These are phyloP conservation scores for Bombycilla garrulus DNA, from an alignment of 2,113 vertebrate genomes.

Conservation along the genomic window DNA sequence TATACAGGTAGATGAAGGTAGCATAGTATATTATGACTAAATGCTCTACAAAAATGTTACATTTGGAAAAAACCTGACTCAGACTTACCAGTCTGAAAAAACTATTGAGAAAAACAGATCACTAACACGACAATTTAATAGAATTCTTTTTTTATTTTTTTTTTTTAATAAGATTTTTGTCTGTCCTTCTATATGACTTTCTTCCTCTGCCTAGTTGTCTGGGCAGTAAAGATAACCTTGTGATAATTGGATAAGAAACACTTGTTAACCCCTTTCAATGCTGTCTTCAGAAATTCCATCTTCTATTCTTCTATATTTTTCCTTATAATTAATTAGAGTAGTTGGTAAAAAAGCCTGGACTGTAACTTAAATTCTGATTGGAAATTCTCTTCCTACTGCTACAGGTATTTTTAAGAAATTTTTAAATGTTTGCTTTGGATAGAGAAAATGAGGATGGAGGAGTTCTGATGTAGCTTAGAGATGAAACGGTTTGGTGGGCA, in stretches of 20 bases:
- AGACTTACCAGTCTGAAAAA: not conserved
- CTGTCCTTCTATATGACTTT: not conserved
- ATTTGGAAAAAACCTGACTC: not conserved
- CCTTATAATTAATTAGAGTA: not conserved
- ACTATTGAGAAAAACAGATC: not conserved
- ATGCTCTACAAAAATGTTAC: not conserved
- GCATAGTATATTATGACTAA: not conserved
- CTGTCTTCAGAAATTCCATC: not conserved
- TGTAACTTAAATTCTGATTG: not conserved
- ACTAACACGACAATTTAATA: not conserved
- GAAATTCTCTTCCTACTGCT: not conserved
- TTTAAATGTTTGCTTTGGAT: not conserved
- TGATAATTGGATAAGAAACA: not conserved
- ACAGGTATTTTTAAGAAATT: not conserved
- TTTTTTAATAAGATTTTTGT: not conserved
- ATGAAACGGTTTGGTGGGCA: not conserved
- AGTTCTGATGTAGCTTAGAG: not conserved
- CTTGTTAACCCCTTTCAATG: not conserved
- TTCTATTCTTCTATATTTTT: not conserved
- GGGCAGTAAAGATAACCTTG: not conserved
- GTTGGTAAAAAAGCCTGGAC: not conserved
- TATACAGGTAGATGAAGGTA: fast-evolving
- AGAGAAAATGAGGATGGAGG: not conserved
- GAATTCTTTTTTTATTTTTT: not conserved
- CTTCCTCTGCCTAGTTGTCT: not conserved